Evolutionary conservation across 2,113 vertebrate species (phyloP), one percentile per base, ranked within the genome.

Genomic region (Sigmodon hispidus): DNA sequence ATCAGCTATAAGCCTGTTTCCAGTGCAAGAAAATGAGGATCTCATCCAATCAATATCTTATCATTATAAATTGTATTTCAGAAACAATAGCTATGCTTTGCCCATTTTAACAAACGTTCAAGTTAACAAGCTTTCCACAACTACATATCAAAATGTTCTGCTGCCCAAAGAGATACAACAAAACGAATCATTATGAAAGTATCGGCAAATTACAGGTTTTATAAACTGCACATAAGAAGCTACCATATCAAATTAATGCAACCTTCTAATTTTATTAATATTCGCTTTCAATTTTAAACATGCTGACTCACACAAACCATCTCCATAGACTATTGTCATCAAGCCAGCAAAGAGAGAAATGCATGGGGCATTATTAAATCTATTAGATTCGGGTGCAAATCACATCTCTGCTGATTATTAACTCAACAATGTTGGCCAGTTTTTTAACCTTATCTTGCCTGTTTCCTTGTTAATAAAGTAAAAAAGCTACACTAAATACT

Each of bases 211-310:
- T 86, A 95, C 26, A 90, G 73, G 90, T 94, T 92, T 87, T 94
- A 94, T 65, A 96, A 96, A 97, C 85, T 90, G 72, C 5, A 55
- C 13, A 76, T 67, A 26, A 73, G 88, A 97, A 92, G 7, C 65
- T 96, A 81, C 80, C 43, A 24, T 24, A 89, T 75, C 67, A 90
- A 85, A 43, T 90, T 96, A 97, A 96, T 93, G 61, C 34, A 96
- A 93, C 85, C 67, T 91, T 93, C 94, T 97, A 94, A 96, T 97
- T 96, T 96, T 95, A 97, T 96, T 97, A 96, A 97, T 89, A 92
- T 52, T 29, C 36, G 86, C 81, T 96, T 93, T 70, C 65, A 17
- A 96, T 84, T 55, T 90, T 91, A 83, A 94, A 96, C 92, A 88
- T 91, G 93, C 94, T 93, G 90, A 96, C 19, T 59, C 43, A 90